Evolutionary conservation across 2,888 invertebrate genomes (phyloP).

Genomic region (Caenorhabditis drosophilae): DNA sequence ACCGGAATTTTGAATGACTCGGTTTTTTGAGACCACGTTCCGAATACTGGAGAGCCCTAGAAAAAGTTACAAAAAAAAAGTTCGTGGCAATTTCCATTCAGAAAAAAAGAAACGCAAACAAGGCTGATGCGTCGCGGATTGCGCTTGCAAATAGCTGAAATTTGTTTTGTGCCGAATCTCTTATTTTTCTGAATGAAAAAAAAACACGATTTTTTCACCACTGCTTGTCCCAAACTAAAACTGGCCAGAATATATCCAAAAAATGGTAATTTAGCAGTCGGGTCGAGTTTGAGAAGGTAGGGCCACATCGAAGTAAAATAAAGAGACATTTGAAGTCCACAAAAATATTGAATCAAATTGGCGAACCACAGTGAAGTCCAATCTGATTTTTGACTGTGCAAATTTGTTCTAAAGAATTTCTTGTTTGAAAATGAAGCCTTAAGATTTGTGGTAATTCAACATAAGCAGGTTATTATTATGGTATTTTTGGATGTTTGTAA

Average conservation of each 20-base stretch:
- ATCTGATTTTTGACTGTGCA: constrained; percentile 31
- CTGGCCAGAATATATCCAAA: constrained; percentile 47
- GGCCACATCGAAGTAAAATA: constrained; percentile 57
- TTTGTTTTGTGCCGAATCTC: too few species aligned
- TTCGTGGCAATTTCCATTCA: too few species aligned
- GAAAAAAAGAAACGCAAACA: too few species aligned
- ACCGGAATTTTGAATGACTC: constrained; percentile 35
- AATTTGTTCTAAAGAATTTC: constrained; percentile 3
- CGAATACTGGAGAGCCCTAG: constrained; percentile 39
- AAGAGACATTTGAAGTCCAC: constrained; percentile 45
- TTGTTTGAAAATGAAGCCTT: background rate
- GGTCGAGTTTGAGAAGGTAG: constrained; percentile 44
- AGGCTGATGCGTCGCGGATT: too few species aligned
- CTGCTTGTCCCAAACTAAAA: constrained; percentile 45
- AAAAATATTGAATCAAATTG: constrained; percentile 39
- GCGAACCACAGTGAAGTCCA: constrained; percentile 50
- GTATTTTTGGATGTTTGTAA: too few species aligned
- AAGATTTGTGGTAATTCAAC: too few species aligned
- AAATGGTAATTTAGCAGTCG: constrained; percentile 41
- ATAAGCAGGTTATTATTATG: too few species aligned
- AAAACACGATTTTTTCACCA: too few species aligned
- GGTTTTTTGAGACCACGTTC: constrained; percentile 38
- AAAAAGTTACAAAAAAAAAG: background rate
- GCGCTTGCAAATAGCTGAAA: too few species aligned
- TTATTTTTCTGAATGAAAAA: background rate